Evolutionary conservation across 1,140 invertebrate species (phyloP).

Genomic region (Rhagoletis pomonella): DNA sequence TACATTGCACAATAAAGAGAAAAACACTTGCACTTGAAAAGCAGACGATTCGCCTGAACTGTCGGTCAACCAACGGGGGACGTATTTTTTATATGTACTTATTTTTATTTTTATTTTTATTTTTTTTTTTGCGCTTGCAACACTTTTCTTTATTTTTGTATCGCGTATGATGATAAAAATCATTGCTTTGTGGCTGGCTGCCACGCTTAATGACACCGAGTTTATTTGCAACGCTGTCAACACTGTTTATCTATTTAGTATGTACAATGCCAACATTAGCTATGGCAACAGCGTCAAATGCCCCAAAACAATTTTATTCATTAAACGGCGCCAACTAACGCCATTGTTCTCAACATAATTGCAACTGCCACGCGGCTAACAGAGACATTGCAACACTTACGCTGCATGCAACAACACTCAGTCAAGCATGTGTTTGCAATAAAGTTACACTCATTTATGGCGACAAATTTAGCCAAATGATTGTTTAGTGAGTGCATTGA

Average conservation of each 20-base stretch:
- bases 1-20: neutral
- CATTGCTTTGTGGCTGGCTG: conserved; percentile 6
- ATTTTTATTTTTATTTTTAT: neutral
- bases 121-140: neutral
- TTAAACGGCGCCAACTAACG: conserved; percentile 13
- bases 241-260: neutral
- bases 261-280: neutral
- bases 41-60: neutral
- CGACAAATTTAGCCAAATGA: neutral
- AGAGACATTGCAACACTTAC: conserved; percentile 28
- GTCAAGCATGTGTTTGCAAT: neutral
- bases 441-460: neutral
- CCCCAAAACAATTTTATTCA: neutral
- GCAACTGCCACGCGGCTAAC: neutral
- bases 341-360: conserved; percentile 25
- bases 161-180: neutral
- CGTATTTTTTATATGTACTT: neutral
- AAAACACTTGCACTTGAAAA: neutral
- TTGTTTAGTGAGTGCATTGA: neutral
- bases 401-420: conserved; percentile 28
- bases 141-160: neutral
- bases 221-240: conserved; percentile 21
- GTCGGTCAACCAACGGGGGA: neutral
- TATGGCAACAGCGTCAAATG: neutral
- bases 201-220: neutral